Percentiles rank a stretch among this genome's conserved stretches.
Evolutionary conservation across 1,140 invertebrate genomes (phyloP).

Genomic region (Drosophila sp.): DNA sequence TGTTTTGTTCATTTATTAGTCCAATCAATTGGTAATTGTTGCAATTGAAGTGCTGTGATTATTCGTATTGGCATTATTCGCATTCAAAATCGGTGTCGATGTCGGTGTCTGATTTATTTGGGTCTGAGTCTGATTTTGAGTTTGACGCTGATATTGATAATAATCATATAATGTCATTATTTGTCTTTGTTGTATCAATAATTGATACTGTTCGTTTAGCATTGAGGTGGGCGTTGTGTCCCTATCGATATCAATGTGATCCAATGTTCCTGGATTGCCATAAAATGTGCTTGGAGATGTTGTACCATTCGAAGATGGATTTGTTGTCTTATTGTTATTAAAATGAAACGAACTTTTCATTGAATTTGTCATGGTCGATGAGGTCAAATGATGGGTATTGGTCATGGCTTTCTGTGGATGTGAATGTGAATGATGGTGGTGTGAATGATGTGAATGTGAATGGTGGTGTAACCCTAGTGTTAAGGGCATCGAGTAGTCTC

Average conservation of each 20-base stretch:
- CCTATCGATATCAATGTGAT: conserved; percentile 12
- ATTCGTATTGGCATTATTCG: conserved; percentile 8
- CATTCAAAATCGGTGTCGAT: not conserved
- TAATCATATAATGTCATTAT: conserved; percentile 78
- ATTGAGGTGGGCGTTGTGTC: not conserved
- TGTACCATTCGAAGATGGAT: not conserved
- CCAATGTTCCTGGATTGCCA: not conserved
- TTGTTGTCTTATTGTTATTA: not conserved
- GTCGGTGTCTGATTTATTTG: not conserved
- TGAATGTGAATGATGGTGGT: not conserved
- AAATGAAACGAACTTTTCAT: not conserved
- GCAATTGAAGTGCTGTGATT: conserved; percentile 41
- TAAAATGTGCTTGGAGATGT: conserved; percentile 1
- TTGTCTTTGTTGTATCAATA: conserved; percentile 70
- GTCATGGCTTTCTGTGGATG: not conserved
- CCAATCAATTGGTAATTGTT: conserved; percentile 52
- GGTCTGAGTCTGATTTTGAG: no score
- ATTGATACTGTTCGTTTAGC: conserved; percentile 60
- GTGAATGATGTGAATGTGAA: conserved; percentile 7
- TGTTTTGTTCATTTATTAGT: conserved; percentile 21
- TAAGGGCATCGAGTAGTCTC: conserved; percentile 61
- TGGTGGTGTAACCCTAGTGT: conserved; percentile 31
- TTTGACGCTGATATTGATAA: conserved; percentile 66
- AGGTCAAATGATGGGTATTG: not conserved
- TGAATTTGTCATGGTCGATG: conserved; percentile 12